These are phyloP conservation scores for Sycophaga agraensis DNA, from an alignment of 1,140 invertebrate genomes.

Conservation along the genomic window DNA sequence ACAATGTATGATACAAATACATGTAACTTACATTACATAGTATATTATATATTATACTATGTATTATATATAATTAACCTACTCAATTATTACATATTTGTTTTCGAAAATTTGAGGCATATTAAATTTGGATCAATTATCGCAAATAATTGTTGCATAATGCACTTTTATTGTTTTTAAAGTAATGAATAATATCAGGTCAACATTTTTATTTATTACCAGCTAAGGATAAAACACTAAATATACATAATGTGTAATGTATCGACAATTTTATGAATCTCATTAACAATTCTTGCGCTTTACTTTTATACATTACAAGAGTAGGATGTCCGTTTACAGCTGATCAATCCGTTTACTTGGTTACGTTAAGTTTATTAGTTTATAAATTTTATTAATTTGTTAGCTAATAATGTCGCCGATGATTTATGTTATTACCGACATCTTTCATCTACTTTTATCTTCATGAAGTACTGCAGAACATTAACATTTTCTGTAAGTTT, in stretches of 20 bases:
- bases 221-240: not conserved
- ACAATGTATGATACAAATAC: too few relatives aligned
- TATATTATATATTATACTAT: too few relatives aligned
- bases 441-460: constrained; percentile 7
- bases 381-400: constrained; percentile 28
- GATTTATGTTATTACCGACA: constrained; percentile 10
- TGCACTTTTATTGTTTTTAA: too few relatives aligned
- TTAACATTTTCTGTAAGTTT: constrained; percentile 8
- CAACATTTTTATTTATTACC: constrained; percentile 16
- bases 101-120: too few relatives aligned
- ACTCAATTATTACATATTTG: too few relatives aligned
- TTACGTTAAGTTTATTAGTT: constrained; percentile 26
- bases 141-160: too few relatives aligned
- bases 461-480: constrained; percentile 1
- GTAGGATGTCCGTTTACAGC: constrained; percentile 10
- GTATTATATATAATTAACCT: too few relatives aligned
- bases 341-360: constrained; percentile 12
- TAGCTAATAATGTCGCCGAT: constrained; percentile 23
- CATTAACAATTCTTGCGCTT: constrained; percentile 24
- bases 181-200: constrained; percentile 10
- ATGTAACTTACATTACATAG: too few relatives aligned
- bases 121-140: too few relatives aligned
- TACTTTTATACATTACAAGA: constrained; percentile 27
- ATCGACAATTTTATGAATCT: constrained; percentile 23
- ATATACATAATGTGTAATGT: constrained; percentile 14